Conservation (phyloP, 2,113 vertebrate genomes). For the Brachirus orientalis region DNA sequence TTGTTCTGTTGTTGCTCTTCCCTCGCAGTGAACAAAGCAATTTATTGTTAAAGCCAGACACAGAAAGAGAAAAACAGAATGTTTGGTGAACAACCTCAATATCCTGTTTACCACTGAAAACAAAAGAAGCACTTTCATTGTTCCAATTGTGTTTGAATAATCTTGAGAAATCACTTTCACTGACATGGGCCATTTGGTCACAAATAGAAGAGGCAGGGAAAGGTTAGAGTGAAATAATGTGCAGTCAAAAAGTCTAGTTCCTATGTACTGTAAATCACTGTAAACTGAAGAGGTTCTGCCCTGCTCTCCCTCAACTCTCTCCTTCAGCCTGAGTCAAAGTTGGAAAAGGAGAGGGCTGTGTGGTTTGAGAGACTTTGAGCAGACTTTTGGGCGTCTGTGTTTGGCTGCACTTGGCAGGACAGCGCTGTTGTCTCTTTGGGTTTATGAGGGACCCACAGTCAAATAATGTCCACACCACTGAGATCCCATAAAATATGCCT, state of each 20-base stretch:
- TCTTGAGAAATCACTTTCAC: conserved; percentile 18
- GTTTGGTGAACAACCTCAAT: conserved; percentile 53
- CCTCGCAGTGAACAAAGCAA: conserved; percentile 61
- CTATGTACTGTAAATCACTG: conserved; percentile 27
- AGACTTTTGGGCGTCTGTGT: conserved; percentile 75
- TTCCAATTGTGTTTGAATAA: conserved; percentile 10
- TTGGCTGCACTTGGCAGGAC: conserved; percentile 69
- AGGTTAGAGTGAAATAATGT: conserved; percentile 24
- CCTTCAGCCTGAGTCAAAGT: conserved; percentile 32
- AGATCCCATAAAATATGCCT: conserved; percentile 40
- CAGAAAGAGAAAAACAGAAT: conserved; percentile 50
- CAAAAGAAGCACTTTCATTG: conserved; percentile 1
- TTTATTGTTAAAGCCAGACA: conserved; percentile 57
- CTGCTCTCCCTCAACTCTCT: conserved; percentile 32
- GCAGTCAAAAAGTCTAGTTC: conserved; percentile 39
- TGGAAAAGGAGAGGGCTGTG: conserved; percentile 65
- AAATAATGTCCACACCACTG: conserved; percentile 45
- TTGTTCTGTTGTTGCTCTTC: conserved; percentile 40
- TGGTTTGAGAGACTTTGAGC: conserved; percentile 71
- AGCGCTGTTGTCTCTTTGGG: conserved; percentile 58
- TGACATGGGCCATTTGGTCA: conserved; percentile 17
- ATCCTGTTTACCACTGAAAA: conserved; percentile 48
- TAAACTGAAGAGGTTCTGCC: conserved; percentile 36
- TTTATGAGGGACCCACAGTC: conserved; percentile 62
- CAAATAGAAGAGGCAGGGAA: conserved; percentile 23